Conservation (phyloP, 2,797 vertebrate species). For the Neosalanx taihuensis region DNA sequence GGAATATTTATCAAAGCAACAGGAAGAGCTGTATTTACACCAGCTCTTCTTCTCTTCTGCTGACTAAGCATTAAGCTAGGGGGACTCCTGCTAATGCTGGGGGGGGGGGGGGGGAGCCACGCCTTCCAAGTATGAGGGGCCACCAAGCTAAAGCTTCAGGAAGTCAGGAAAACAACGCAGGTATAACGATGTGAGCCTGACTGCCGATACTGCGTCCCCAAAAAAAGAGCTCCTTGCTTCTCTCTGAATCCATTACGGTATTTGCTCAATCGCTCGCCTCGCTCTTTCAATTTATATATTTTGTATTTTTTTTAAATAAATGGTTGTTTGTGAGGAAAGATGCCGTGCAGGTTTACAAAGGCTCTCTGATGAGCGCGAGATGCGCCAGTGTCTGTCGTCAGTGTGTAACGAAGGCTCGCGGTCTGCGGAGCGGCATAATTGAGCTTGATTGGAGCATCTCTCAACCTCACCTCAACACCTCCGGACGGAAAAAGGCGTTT, state of each 20-base stretch:
- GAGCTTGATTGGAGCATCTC: constrained; percentile 54
- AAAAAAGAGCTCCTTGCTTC: constrained; percentile 46
- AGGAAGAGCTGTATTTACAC: constrained; percentile 34
- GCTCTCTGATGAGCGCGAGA: constrained; percentile 44
- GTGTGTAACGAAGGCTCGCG: constrained; percentile 38
- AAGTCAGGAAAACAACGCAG: constrained; percentile 33
- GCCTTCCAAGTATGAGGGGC: constrained; percentile 31
- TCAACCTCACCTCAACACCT: constrained; percentile 36
- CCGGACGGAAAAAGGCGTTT: constrained; percentile 21
- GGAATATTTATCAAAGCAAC: constrained; percentile 74
- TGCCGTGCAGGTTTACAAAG: constrained; percentile 39
- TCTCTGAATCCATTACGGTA: constrained; percentile 56
- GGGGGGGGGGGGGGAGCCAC: constrained; percentile 45
- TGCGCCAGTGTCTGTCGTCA: constrained; percentile 52
- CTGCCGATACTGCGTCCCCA: constrained; percentile 42
- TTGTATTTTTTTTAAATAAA: no score
- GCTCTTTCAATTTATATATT: no score
- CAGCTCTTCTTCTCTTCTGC: constrained; percentile 44
- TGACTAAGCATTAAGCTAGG: constrained; percentile 38
- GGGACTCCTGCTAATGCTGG: constrained; percentile 47
- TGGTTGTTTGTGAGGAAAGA: not conserved
- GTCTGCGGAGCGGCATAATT: constrained; percentile 45
- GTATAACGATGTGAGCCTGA: constrained; percentile 53
- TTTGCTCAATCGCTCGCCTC: constrained; percentile 51
- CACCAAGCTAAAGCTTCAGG: constrained; percentile 47